phyloP scores from a whole-genome alignment of 2,113 vertebrate species.

The Pongo abelii region DNA sequence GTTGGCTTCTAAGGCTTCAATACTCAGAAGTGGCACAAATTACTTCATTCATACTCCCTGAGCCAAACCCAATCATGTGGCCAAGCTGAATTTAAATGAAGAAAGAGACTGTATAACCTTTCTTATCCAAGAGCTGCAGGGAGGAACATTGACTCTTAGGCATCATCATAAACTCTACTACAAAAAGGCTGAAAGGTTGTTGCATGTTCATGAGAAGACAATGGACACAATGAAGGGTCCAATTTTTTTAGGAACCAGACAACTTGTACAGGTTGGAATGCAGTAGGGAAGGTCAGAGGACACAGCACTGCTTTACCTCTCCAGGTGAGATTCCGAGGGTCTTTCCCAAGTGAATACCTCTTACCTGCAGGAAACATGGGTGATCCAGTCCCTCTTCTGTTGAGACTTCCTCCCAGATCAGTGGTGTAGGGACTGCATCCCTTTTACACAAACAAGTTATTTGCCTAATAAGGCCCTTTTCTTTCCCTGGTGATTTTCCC shows the following conservation, averaged over 20 bases:
- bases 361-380: background rate
- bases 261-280: background rate
- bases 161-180: background rate
- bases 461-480: background rate
- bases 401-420: background rate
- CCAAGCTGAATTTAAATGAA: background rate
- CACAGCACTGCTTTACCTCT: background rate
- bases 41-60: background rate
- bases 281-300: background rate
- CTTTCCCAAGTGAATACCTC: background rate
- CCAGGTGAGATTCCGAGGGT: background rate
- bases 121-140: background rate
- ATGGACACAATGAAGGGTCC: accelerated
- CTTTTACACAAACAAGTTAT: constrained; percentile 27
- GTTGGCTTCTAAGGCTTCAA: background rate
- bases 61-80: background rate
- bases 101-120: background rate
- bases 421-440: background rate
- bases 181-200: background rate
- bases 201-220: background rate
- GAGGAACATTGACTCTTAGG: no score
- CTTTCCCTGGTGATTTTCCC: background rate
- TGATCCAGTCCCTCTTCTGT: background rate
- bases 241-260: background rate
- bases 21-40: background rate